Conservation (phyloP, 2,888 invertebrate genomes). For the Belgica antarctica region DNA sequence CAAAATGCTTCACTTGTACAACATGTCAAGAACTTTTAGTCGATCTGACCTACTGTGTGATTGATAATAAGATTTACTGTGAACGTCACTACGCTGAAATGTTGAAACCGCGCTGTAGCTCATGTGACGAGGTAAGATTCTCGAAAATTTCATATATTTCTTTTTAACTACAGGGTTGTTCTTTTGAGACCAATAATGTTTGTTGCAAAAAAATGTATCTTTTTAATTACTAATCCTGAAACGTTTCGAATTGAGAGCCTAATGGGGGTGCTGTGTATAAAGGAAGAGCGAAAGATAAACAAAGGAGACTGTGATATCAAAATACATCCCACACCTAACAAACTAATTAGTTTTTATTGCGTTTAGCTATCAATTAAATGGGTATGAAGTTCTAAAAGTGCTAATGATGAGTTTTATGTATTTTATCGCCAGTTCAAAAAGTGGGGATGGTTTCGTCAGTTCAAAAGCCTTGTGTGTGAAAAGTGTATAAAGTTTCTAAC, state of each 20-base stretch:
- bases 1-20: constrained; percentile 86
- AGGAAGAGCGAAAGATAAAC: constrained; percentile 16
- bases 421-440: too few relatives aligned
- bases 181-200: too few relatives aligned
- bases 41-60: constrained; percentile 92
- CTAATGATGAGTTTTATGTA: constrained; percentile 8
- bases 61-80: constrained; percentile 84
- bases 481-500: too few relatives aligned
- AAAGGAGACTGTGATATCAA: not conserved
- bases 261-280: not conserved
- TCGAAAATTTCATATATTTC: too few relatives aligned
- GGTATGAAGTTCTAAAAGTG: not conserved
- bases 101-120: constrained; percentile 90
- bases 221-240: too few relatives aligned
- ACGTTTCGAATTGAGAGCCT: not conserved
- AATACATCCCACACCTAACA: not conserved
- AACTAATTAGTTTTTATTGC: constrained; percentile 40
- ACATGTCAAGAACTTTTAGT: constrained; percentile 90
- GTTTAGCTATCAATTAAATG: constrained; percentile 38
- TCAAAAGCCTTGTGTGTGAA: too few relatives aligned
- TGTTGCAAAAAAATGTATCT: too few relatives aligned
- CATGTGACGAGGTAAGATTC: constrained; percentile 93
- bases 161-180: too few relatives aligned
- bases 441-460: too few relatives aligned
- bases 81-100: constrained; percentile 96